Evolutionary conservation across 2,113 vertebrate genomes (phyloP).

Genomic region (Menura novaehollandiae): DNA sequence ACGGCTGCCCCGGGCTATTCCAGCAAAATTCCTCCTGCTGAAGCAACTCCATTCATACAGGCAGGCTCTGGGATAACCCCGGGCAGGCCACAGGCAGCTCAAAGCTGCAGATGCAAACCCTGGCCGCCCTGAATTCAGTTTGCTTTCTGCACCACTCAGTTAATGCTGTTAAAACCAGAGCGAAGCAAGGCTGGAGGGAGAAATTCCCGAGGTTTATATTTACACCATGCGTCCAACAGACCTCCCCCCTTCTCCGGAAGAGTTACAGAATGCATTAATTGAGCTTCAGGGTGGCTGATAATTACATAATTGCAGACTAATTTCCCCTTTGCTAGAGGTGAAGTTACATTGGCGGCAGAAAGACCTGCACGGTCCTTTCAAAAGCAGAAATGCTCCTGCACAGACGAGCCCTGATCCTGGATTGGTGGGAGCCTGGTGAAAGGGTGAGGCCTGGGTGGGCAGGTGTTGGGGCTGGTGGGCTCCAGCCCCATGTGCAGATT

Average conservation of each 20-base stretch:
- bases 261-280: neutral
- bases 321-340: constrained; percentile 25
- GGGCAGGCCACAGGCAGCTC: accelerated
- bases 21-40: neutral
- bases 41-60: neutral
- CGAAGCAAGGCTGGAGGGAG: neutral
- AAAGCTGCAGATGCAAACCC: neutral
- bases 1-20: neutral
- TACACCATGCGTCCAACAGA: neutral
- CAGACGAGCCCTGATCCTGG: accelerated
- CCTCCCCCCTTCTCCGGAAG: neutral
- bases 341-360: neutral
- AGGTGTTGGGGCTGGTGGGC: accelerated
- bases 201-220: accelerated
- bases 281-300: constrained; percentile 9
- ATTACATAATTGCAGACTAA: constrained; percentile 23
- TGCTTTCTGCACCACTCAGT: accelerated
- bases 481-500: neutral
- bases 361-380: neutral
- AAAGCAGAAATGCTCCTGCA: neutral
- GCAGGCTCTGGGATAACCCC: neutral
- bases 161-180: accelerated
- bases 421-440: neutral
- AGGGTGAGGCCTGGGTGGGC: neutral
- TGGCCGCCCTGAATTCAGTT: neutral